Percentiles rank a stretch among this genome's conserved stretches.
These are phyloP conservation scores for Sminthurinus aureus DNA, from an alignment of 2,888 invertebrate species.

Conservation along the genomic window DNA sequence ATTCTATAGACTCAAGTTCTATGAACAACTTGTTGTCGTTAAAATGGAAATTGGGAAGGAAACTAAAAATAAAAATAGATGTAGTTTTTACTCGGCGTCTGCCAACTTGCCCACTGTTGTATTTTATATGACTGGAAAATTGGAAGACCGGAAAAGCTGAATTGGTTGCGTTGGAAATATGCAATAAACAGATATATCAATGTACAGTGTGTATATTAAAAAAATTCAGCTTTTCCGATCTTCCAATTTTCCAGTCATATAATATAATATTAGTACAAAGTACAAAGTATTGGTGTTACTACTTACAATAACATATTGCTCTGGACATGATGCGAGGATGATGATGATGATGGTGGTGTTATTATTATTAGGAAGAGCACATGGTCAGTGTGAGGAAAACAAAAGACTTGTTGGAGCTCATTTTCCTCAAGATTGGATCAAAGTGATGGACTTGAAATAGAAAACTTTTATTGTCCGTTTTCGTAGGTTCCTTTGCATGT, in stretches of 20 bases:
- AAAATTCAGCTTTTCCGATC: no score
- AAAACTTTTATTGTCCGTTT: not conserved
- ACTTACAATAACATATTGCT: not conserved
- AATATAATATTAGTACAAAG: no score
- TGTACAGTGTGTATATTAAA: no score
- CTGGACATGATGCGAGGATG: not conserved
- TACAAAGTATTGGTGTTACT: not conserved
- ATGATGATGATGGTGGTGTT: not conserved
- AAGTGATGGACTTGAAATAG: not conserved
- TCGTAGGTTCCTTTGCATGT: not conserved
- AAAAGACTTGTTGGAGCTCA: not conserved
- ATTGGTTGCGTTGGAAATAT: no score
- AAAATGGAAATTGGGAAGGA: no score
- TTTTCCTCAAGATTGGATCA: not conserved
- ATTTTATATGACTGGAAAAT: not conserved
- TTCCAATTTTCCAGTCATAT: no score
- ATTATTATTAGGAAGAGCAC: constrained; percentile 18
- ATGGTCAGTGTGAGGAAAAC: constrained; percentile 24
- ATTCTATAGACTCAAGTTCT: no score
- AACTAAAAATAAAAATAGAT: no score
- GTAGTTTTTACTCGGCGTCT: not conserved
- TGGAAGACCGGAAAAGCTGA: no score
- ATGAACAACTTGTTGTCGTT: no score
- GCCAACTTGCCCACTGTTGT: not conserved
- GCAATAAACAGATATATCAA: no score